These are phyloP conservation scores for Caenorhabditis zanzibari DNA, from an alignment of 2,888 invertebrate genomes.

Conservation along the genomic window DNA sequence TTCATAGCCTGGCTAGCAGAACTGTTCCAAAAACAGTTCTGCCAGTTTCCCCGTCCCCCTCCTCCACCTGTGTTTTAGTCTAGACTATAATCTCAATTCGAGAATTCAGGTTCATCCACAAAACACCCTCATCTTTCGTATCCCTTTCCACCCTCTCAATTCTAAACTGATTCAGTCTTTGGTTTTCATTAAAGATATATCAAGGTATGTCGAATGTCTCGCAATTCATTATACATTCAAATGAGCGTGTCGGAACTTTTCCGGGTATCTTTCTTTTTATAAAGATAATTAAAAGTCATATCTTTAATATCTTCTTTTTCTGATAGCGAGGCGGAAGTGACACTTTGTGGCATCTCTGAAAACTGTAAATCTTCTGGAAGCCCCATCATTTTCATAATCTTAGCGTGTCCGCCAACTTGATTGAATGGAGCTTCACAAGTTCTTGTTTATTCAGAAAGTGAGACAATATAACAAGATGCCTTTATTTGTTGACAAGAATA, in stretches of 20 bases:
- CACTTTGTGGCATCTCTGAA: not conserved
- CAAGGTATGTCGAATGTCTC: conserved; percentile 31
- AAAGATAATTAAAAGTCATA: not conserved
- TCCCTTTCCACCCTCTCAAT: conserved; percentile 27
- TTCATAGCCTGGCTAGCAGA: too few relatives aligned
- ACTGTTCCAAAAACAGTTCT: too few relatives aligned
- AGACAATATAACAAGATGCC: conserved; percentile 44
- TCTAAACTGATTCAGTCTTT: conserved; percentile 38
- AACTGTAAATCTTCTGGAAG: conserved; percentile 11
- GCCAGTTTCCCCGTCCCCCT: not conserved
- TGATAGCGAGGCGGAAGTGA: not conserved
- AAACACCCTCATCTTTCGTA: conserved; percentile 31
- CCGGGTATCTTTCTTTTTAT: conserved; percentile 25
- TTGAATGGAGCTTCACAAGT: not conserved
- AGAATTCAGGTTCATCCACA: conserved; percentile 14
- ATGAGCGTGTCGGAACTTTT: conserved; percentile 51
- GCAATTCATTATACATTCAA: conserved; percentile 47
- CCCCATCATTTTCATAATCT: not conserved
- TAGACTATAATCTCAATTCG: conserved; percentile 14
- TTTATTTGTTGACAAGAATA: conserved; percentile 56
- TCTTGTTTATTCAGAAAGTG: not conserved
- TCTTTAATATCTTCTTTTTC: not conserved
- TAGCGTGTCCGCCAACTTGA: not conserved
- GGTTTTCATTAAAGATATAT: conserved; percentile 51
- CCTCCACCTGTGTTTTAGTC: conserved; percentile 10